Evolutionary conservation across 35 echinoderm and acorn worm species (phyloP).

Genomic region (Strongylocentrotus purpuratus): DNA sequence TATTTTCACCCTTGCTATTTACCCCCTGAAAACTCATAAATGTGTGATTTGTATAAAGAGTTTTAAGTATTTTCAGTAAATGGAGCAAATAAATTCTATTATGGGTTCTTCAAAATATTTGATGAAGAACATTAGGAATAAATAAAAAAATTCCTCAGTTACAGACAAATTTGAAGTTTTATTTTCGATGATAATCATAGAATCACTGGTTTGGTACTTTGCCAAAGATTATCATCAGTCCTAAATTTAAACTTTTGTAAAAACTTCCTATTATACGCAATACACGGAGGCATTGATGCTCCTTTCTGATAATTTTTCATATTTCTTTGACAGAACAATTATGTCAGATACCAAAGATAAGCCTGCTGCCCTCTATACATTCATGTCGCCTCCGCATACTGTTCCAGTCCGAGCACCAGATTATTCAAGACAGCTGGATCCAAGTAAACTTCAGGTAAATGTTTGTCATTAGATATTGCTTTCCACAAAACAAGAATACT

Average conservation of each 20-base stretch:
- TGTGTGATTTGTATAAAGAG: not conserved
- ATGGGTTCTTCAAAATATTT: too few species aligned
- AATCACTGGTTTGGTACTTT: not conserved
- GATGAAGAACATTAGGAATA: too few species aligned
- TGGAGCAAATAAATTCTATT: too few species aligned
- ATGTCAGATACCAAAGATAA: slow-evolving; percentile 23
- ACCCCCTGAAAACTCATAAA: not conserved
- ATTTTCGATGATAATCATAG: not conserved
- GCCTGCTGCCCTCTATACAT: slow-evolving; percentile 77
- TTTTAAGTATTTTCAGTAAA: not conserved
- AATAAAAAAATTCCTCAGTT: not conserved
- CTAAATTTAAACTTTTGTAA: not conserved
- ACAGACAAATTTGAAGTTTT: not conserved
- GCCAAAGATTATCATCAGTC: not conserved
- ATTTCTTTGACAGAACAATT: not conserved
- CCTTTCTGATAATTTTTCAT: not conserved
- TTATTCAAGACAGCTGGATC: slow-evolving; percentile 67
- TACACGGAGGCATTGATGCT: not conserved
- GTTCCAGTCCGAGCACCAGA: slow-evolving; percentile 68
- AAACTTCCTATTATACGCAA: not conserved
- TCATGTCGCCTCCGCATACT: slow-evolving; percentile 83
- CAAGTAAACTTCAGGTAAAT: slow-evolving; percentile 71
- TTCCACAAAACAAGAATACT: not conserved
- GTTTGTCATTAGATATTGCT: not conserved
- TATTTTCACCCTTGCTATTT: not conserved